phyloP scores from a whole-genome alignment of 2,113 vertebrate genomes.

The Cisticola juncidis region DNA sequence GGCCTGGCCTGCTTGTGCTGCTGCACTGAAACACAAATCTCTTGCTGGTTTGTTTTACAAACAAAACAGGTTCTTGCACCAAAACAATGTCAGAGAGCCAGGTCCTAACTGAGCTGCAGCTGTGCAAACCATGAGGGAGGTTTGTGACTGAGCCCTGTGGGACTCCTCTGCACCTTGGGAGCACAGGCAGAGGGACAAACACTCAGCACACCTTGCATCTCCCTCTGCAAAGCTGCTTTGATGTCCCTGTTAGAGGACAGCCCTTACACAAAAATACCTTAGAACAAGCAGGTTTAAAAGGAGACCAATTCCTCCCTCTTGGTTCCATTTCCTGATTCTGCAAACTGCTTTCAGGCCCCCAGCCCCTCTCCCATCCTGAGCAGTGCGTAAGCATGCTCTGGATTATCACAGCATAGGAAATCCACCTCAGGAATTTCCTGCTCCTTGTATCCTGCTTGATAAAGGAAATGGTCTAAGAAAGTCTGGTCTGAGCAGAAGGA shows the following conservation, averaged over 20 bases:
- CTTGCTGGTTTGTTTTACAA: slow-evolving; percentile 15
- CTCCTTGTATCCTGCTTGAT: slow-evolving; percentile 56
- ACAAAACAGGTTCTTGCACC: slow-evolving; percentile 16
- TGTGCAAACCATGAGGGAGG: not conserved
- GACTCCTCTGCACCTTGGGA: not conserved
- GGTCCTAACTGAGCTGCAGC: slow-evolving; percentile 11
- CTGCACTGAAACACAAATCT: not conserved
- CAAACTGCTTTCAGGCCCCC: not conserved
- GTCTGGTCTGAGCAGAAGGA: slow-evolving; percentile 32
- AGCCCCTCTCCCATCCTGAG: not conserved
- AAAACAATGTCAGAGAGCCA: slow-evolving; percentile 14
- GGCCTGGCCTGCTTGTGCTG: not conserved
- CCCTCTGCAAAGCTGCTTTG: not conserved
- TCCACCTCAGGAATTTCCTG: slow-evolving; percentile 64
- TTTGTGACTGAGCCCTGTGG: not conserved
- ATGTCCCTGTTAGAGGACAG: not conserved
- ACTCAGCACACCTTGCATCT: not conserved
- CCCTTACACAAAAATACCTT: not conserved
- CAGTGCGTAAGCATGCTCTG: not conserved
- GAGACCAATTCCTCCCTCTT: slow-evolving; percentile 1
- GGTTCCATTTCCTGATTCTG: slow-evolving; percentile 3
- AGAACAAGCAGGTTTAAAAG: not conserved
- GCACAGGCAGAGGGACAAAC: not conserved
- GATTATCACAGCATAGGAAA: slow-evolving; percentile 52
- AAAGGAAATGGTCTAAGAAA: slow-evolving; percentile 61